These are phyloP conservation scores for Erynnis tages DNA, from an alignment of 2,888 invertebrate species.

Conservation along the genomic window DNA sequence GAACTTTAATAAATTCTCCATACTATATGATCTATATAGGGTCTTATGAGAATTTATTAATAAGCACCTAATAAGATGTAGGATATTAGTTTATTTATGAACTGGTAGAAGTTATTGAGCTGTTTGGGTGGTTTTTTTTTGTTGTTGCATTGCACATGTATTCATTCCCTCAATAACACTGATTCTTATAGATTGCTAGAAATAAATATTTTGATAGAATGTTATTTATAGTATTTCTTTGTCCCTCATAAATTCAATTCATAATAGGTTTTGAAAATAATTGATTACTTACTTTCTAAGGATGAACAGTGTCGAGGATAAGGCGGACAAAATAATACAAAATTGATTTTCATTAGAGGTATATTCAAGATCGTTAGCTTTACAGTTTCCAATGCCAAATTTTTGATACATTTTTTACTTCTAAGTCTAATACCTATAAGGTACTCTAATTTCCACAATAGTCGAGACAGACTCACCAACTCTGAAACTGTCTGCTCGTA, in stretches of 20 bases:
- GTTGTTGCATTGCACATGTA: conserved; percentile 12
- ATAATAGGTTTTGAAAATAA: no score
- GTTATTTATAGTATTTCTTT: conserved; percentile 16
- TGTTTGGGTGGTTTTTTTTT: no score
- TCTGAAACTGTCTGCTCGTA: background rate
- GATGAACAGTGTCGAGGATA: background rate
- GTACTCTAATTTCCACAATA: conserved; percentile 11
- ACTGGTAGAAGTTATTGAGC: no score
- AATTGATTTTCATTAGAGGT: conserved; percentile 21
- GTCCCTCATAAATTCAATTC: no score
- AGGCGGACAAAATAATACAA: conserved; percentile 5
- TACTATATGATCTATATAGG: no score
- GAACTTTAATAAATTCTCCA: no score
- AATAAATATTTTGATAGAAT: conserved; percentile 26
- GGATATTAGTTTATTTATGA: no score
- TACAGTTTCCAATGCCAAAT: conserved; percentile 23
- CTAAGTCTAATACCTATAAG: conserved; percentile 15
- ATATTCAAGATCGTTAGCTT: conserved; percentile 27
- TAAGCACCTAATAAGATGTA: no score
- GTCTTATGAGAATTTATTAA: no score
- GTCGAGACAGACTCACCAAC: background rate
- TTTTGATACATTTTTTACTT: conserved; percentile 16
- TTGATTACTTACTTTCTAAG: no score
- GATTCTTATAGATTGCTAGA: conserved; percentile 8
- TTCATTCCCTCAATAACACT: no score